These are phyloP conservation scores for Chalcis sispes DNA, from an alignment of 2,888 invertebrate species.

Conservation along the genomic window DNA sequence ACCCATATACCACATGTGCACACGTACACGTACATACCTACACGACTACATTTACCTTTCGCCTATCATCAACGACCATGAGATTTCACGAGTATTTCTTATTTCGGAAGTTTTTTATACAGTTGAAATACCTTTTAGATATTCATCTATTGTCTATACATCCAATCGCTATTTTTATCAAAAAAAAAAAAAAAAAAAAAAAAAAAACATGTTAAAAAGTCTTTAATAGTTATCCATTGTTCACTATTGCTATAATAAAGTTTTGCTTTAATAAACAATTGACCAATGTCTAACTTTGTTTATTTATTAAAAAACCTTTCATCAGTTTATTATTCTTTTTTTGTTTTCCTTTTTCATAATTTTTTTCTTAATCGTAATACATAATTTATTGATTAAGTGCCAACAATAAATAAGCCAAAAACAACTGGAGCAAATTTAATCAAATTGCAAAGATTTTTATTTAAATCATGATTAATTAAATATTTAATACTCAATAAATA, in stretches of 20 bases:
- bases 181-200: slow-evolving; percentile 66
- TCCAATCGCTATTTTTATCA: slow-evolving; percentile 75
- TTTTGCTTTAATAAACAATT: slow-evolving; percentile 74
- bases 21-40: background rate
- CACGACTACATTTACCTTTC: slow-evolving; percentile 3
- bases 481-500: background rate
- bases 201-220: slow-evolving; percentile 72
- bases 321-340: background rate
- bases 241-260: slow-evolving; percentile 76
- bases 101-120: slow-evolving; percentile 54
- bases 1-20: background rate
- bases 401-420: too few relatives aligned
- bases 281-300: slow-evolving; percentile 8
- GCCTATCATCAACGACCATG: slow-evolving; percentile 33
- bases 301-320: slow-evolving; percentile 48
- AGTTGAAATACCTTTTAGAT: slow-evolving; percentile 47
- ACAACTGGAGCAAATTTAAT: too few relatives aligned
- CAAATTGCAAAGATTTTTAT: background rate
- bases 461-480: background rate
- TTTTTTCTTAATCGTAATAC: too few relatives aligned
- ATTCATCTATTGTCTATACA: slow-evolving; percentile 71
- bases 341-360: background rate
- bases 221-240: slow-evolving; percentile 75
- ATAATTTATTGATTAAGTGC: background rate
- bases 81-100: slow-evolving; percentile 47